Conservation (phyloP, 1,140 invertebrate species). For the Heliconius himera region DNA sequence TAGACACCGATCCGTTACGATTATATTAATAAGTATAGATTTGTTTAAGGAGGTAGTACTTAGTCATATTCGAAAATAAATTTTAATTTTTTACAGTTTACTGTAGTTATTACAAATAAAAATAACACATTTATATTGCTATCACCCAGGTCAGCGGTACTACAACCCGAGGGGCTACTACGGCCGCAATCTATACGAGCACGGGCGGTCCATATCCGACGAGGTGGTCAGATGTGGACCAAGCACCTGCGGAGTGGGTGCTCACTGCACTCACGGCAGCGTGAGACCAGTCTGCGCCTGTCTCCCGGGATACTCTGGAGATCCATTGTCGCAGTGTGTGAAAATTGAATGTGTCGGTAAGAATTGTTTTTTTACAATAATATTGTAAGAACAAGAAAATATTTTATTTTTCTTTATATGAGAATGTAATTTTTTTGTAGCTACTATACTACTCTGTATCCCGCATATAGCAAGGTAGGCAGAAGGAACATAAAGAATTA, state of each 20-base stretch:
- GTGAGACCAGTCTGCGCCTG: constrained; percentile 87
- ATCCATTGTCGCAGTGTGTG: constrained; percentile 85
- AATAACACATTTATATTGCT: background rate
- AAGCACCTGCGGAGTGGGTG: constrained; percentile 83
- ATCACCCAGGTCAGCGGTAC: constrained; percentile 2
- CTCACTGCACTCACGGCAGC: constrained; percentile 83
- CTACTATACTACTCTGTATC: too few species aligned
- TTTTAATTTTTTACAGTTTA: too few species aligned
- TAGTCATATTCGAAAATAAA: too few species aligned
- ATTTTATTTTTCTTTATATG: too few species aligned
- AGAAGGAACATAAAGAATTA: too few species aligned
- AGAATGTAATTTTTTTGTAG: too few species aligned
- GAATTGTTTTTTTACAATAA: constrained; percentile 31
- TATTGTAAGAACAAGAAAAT: too few species aligned
- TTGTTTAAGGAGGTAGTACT: too few species aligned
- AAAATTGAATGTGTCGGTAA: constrained; percentile 85
- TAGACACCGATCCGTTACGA: too few species aligned
- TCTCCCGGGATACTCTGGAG: constrained; percentile 86
- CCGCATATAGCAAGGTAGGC: too few species aligned
- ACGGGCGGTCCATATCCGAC: constrained; percentile 72
- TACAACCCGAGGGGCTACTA: constrained; percentile 59
- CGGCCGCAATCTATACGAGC: constrained; percentile 64
- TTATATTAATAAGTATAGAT: too few species aligned
- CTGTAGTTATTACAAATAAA: background rate
- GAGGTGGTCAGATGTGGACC: constrained; percentile 68